Percentiles rank a stretch among this genome's conserved stretches.
These are phyloP conservation scores for Syrrhaptes paradoxus DNA, from an alignment of 2,113 vertebrate genomes.

Conservation along the genomic window DNA sequence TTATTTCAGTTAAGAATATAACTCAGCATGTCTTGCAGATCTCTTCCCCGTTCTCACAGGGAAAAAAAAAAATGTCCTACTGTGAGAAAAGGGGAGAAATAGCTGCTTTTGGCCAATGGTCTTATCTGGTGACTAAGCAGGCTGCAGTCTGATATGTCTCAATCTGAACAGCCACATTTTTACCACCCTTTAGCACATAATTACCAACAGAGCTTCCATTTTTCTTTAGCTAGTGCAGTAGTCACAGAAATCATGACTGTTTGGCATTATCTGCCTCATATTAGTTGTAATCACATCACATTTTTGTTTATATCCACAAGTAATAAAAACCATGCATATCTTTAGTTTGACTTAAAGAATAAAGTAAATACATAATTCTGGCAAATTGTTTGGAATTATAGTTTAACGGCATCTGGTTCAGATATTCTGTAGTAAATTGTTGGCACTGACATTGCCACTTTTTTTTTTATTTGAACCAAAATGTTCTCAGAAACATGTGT, in stretches of 20 bases:
- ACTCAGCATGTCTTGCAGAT: neutral
- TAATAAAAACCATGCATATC: slow-evolving; percentile 78
- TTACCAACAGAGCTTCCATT: slow-evolving; percentile 24
- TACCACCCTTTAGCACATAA: neutral
- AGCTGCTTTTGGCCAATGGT: neutral
- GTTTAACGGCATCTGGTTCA: slow-evolving; percentile 82
- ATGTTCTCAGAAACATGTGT: slow-evolving; percentile 78
- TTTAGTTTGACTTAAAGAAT: slow-evolving; percentile 77
- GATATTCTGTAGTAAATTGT: slow-evolving; percentile 80
- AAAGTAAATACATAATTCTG: slow-evolving; percentile 82
- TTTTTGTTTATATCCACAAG: slow-evolving; percentile 73
- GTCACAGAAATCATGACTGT: slow-evolving; percentile 17
- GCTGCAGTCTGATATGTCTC: slow-evolving; percentile 41
- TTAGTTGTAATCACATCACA: slow-evolving; percentile 51
- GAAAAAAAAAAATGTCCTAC: neutral
- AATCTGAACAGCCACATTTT: slow-evolving; percentile 5
- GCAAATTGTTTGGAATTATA: slow-evolving; percentile 80
- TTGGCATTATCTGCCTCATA: slow-evolving; percentile 39
- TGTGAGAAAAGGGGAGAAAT: neutral
- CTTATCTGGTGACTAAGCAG: slow-evolving; percentile 50
- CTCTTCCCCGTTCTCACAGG: neutral
- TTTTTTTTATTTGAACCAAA: slow-evolving; percentile 75
- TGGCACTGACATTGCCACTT: slow-evolving; percentile 68
- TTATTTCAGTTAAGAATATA: neutral
- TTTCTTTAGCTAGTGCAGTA: neutral